Evolutionary conservation across 2,888 invertebrate genomes (phyloP).

Genomic region (Trilocha varians): DNA sequence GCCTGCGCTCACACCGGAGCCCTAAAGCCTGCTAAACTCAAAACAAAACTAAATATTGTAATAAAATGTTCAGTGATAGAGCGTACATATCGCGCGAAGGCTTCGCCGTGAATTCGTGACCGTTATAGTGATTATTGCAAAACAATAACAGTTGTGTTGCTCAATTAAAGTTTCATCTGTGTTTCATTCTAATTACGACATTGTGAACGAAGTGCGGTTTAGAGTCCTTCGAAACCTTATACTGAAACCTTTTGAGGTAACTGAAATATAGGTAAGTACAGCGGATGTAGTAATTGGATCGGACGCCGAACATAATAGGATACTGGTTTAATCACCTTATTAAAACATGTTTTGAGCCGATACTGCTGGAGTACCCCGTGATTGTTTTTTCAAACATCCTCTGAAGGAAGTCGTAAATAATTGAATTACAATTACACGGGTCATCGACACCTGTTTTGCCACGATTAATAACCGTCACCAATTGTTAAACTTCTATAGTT

Average conservation of each 20-base stretch:
- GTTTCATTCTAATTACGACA: slow-evolving; percentile 20
- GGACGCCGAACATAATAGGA: slow-evolving; percentile 10
- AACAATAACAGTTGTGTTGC: slow-evolving; percentile 18
- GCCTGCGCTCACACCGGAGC: slow-evolving; percentile 54
- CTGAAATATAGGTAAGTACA: slow-evolving; percentile 35
- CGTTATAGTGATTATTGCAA: slow-evolving; percentile 13
- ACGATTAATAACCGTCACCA: neutral
- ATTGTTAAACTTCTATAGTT: neutral
- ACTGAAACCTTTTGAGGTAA: slow-evolving; percentile 32
- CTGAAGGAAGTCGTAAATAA: neutral
- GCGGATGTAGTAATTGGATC: slow-evolving; percentile 40
- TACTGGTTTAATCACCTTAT: neutral
- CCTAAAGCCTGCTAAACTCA: slow-evolving; percentile 19
- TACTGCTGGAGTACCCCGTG: neutral
- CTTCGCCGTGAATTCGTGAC: slow-evolving; percentile 9
- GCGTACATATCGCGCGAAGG: slow-evolving; percentile 1
- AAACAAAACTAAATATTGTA: slow-evolving; percentile 9
- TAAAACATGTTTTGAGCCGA: neutral
- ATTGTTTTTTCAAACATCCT: neutral
- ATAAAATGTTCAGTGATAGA: slow-evolving; percentile 18
- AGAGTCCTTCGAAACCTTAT: slow-evolving; percentile 34
- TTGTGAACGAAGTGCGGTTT: slow-evolving; percentile 17
- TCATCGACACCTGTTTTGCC: neutral
- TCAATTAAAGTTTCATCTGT: slow-evolving; percentile 12
- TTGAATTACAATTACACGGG: slow-evolving; percentile 2